phyloP scores from a whole-genome alignment of 2,113 vertebrate genomes.

The Galemys pyrenaicus region DNA sequence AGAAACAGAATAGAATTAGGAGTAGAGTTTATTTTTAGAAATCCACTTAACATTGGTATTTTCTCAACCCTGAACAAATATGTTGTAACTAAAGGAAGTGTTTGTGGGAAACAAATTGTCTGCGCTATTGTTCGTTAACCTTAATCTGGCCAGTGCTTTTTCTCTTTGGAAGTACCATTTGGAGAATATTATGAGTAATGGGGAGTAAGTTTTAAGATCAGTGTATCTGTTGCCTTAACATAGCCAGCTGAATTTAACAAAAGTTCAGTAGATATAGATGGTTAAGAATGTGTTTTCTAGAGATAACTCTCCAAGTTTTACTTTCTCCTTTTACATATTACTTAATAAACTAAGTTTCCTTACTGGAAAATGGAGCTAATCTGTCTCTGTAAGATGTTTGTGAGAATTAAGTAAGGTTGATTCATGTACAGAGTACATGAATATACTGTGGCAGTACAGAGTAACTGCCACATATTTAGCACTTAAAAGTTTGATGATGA shows the following conservation, averaged over 20 bases:
- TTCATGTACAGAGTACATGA: not conserved
- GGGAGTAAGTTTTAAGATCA: not conserved
- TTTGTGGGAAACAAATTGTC: not conserved
- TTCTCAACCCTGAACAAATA: conserved; percentile 21
- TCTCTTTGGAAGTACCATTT: not conserved
- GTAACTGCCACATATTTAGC: not conserved
- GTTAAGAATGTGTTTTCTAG: not conserved
- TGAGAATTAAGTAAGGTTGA: conserved; percentile 38
- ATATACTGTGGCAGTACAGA: too few relatives aligned
- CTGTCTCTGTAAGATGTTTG: not conserved
- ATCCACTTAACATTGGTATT: not conserved
- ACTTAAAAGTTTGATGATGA: not conserved
- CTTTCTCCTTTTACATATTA: not conserved
- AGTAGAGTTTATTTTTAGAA: conserved; percentile 33
- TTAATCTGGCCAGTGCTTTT: conserved; percentile 7
- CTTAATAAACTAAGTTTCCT: conserved; percentile 13
- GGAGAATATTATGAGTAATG: not conserved
- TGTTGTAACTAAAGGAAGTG: not conserved
- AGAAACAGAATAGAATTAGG: not conserved
- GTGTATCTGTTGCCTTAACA: not conserved
- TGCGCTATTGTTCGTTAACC: not conserved
- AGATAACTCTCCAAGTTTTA: not conserved
- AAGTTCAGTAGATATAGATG: not conserved
- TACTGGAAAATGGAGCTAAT: conserved; percentile 1
- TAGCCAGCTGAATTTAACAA: not conserved